Evolutionary conservation across 2,888 invertebrate species (phyloP), one percentile per base, ranked within the genome.

Genomic region (Meiosimyza platycephala): DNA sequence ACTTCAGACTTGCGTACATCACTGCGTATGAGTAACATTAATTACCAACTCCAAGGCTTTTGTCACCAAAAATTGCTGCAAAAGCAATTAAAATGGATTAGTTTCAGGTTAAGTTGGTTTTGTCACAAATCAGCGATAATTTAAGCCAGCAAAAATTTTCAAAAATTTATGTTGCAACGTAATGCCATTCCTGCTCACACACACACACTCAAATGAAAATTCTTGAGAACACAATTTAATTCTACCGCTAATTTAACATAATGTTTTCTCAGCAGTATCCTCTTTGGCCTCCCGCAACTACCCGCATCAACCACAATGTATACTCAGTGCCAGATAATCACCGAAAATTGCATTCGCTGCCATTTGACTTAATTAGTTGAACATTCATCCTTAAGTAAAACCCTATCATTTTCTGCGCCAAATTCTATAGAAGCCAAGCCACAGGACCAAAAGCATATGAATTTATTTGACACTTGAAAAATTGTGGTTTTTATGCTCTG

Each of bases 401-500:
- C 69, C 40, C 47, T n/a, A 52, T 28, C 28, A 28, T 28, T 28
- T 28, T 28, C 48, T 63, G 70, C 67, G 28, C 74, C 72, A 71
- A 60, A 16, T 72, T 64, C 59, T 50, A 59, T 18, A 52, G 71
- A 72, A 15, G 33, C 47, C 62, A 47, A 16, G 60, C 15, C 59
- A 12, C 59, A 54, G 40, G 76, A 70, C 63, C 70, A 73, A 76
- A 80, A 78, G 78, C 78, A 78, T 80, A 83, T 82, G 83, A 84
- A 84, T 84, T 84, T 84, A 84, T 84, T 83, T 84, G 85, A 83
- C 84, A 83, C 82, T 83, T 81, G 80, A 81, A 83, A 79, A 83
- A 83, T 83, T 82, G 84, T 79, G 84, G 84, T 83, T 40, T 80
- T 81, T 80, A 78, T 76, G 28, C 13, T 40, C 2, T 28, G 3